Evolutionary conservation across 2,113 vertebrate species (phyloP), one percentile per base, ranked within the genome.

Genomic region (Oplegnathus fasciatus): DNA sequence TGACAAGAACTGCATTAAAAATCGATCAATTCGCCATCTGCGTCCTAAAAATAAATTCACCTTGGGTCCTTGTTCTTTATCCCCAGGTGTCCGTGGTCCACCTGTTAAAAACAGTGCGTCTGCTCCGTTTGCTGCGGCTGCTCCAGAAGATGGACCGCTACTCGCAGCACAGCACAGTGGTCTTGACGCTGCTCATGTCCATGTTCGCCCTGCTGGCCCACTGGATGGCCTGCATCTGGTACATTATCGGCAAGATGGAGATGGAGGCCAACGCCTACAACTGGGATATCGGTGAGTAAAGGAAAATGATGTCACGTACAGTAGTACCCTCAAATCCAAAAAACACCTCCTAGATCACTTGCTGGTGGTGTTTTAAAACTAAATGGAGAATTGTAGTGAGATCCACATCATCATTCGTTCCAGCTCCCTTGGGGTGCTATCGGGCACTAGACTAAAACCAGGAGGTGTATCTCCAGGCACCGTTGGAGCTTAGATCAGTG

Each of bases 171-270:
- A 99, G 98, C 94, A 98, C 98, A 0, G 96, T 99, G 32, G 98
- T 99, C 34, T 96, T 99, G 78, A 99, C 98, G 0, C 96, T 99
- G 72, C 97, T 99, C 73, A 99, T 99, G 98, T 99, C 98, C 88
- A 98, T 99, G 97, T 99, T 99, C 82, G 98, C 98, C 18, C 96
- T 99, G 88, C 96, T 99, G 71, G 98, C 97, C 40, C 98, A 99
- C 93, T 99, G 98, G 98, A 99, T 99, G 98, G 98, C 98, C 32
- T 99, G 98, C 93, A 98, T 99, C 96, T 99, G 98, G 98, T 99
- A 98, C 74, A 97, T 99, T 92, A 99, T 99, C 58, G 98, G 98
- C 88, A 99, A 97, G 91, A 98, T 97, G 95, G 98, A 99, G 95
- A 97, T 98, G 94, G 98, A 99, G 88, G 96, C 97, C 93, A 98